Evolutionary conservation across 2,113 vertebrate genomes (phyloP).

Genomic region (Dermatemys mawii): DNA sequence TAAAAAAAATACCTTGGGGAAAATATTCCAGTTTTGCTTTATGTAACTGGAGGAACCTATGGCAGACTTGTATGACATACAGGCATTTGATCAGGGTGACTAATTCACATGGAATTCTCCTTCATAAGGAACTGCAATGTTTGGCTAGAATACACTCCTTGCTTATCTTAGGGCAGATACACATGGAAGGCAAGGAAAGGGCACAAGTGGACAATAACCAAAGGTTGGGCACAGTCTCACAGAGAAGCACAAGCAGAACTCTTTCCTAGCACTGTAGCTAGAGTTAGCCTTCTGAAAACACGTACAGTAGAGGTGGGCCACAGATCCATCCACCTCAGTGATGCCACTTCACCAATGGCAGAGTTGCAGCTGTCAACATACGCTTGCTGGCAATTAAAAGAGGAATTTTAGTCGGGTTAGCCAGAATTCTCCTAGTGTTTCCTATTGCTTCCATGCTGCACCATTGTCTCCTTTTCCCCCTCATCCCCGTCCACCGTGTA

Average conservation of each 20-base stretch:
- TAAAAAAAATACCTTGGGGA: neutral
- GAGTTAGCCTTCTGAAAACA: neutral
- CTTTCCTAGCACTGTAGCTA: neutral
- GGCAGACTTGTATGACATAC: neutral
- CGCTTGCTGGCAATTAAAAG: accelerated
- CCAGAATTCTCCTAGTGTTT: accelerated
- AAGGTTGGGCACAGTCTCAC: neutral
- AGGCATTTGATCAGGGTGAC: slow-evolving; percentile 32
- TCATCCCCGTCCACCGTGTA: accelerated
- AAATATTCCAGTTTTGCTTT: neutral
- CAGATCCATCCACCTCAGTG: neutral
- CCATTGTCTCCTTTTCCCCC: accelerated
- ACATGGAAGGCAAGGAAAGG: neutral
- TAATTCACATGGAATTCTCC: slow-evolving; percentile 44
- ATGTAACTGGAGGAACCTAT: neutral
- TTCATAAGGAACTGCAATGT: neutral
- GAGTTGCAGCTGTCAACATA: neutral
- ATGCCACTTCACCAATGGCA: neutral
- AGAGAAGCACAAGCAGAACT: neutral
- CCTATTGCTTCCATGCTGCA: neutral
- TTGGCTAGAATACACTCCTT: neutral
- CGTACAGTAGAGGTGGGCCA: neutral
- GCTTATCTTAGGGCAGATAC: neutral
- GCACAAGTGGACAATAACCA: neutral
- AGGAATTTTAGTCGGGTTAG: neutral